phyloP scores from a whole-genome alignment of 2,797 vertebrate species.

The Tokudaia muenninki region DNA sequence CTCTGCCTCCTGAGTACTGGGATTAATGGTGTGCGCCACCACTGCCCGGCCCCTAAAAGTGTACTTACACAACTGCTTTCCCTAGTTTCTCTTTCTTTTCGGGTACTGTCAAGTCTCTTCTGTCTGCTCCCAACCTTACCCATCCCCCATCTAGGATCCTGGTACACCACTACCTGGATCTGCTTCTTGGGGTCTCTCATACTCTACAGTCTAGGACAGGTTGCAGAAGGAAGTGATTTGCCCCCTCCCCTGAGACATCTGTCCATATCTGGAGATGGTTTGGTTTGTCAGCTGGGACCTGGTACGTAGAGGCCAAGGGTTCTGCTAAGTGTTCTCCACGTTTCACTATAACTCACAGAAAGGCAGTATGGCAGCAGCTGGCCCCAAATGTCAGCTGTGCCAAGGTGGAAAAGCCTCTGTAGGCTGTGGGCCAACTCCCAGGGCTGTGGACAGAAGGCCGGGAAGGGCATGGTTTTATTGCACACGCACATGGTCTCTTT shows the following conservation, averaged over 20 bases:
- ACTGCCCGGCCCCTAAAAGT: neutral
- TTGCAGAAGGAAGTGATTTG: neutral
- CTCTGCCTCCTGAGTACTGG: neutral
- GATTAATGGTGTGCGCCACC: neutral
- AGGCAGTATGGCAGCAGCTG: neutral
- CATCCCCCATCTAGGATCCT: neutral
- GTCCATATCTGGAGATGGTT: neutral
- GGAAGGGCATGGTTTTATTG: neutral
- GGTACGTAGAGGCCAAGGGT: neutral
- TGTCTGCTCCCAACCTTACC: neutral
- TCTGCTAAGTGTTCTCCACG: fast-evolving
- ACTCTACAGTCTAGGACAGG: neutral
- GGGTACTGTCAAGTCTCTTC: neutral
- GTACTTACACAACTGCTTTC: neutral
- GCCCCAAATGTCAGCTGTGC: neutral
- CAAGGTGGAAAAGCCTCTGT: neutral
- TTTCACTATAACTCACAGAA: too few species aligned
- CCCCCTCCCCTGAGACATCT: fast-evolving
- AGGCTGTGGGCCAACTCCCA: neutral
- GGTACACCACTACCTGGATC: neutral
- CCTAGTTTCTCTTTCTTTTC: neutral
- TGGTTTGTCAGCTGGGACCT: neutral
- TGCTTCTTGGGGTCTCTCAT: neutral
- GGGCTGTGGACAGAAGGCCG: neutral
- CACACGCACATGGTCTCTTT: fast-evolving